Percentiles rank a stretch among this genome's conserved stretches.
phyloP scores from a whole-genome alignment of 2,113 vertebrate genomes.

The Oncorhynchus masou region DNA sequence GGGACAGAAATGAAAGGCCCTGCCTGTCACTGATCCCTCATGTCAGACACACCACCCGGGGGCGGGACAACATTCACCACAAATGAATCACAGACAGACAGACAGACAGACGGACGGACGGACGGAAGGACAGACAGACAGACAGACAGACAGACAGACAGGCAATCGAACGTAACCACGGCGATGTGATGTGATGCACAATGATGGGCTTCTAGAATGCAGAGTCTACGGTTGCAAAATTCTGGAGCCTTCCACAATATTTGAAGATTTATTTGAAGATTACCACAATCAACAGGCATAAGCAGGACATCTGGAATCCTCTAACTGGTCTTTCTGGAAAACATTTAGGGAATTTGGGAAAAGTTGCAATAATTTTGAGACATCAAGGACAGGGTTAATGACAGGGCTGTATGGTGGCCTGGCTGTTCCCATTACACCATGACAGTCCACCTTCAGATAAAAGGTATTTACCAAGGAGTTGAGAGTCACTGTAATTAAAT shows the following conservation, averaged over 20 bases:
- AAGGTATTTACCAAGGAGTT: neutral
- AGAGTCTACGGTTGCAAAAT: too few species aligned
- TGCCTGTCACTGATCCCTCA: constrained; percentile 30
- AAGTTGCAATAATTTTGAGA: neutral
- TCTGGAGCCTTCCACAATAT: too few species aligned
- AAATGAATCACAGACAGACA: constrained; percentile 37
- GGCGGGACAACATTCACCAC: constrained; percentile 39
- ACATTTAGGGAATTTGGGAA: neutral
- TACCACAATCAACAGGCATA: too few species aligned
- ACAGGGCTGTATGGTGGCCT: neutral
- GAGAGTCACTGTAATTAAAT: neutral
- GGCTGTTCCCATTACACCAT: neutral
- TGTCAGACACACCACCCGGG: constrained; percentile 31
- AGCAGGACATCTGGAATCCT: too few species aligned
- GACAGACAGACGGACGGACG: too few species aligned
- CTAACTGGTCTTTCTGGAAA: neutral
- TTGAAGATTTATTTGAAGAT: too few species aligned
- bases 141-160: neutral
- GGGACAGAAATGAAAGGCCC: constrained; percentile 67
- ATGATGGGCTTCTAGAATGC: neutral
- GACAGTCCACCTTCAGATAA: neutral
- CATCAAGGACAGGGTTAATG: neutral
- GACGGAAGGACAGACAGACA: neutral
- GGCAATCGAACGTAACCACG: neutral
- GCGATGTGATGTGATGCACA: neutral